These are phyloP conservation scores for Macaca mulatta DNA, from an alignment of 2,113 vertebrate genomes.

Conservation along the genomic window DNA sequence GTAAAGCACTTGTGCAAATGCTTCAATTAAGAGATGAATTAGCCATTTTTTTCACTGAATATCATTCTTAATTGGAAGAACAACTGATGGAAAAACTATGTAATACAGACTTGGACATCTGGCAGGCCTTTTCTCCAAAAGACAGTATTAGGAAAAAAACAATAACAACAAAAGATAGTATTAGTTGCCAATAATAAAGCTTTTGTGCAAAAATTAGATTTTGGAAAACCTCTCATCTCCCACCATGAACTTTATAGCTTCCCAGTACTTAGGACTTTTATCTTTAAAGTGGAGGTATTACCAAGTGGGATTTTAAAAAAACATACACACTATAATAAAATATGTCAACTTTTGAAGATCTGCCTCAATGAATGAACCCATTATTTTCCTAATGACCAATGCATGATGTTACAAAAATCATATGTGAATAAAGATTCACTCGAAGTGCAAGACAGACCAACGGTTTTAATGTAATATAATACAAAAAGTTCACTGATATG, in stretches of 20 bases:
- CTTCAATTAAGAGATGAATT: background rate
- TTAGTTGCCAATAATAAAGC: background rate
- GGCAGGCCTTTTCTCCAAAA: background rate
- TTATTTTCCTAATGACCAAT: conserved; percentile 11
- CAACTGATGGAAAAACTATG: background rate
- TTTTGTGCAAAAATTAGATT: background rate
- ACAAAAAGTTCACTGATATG: background rate
- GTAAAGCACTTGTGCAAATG: background rate
- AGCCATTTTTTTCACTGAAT: background rate
- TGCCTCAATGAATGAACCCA: background rate
- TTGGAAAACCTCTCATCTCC: background rate
- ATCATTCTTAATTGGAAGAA: conserved; percentile 7
- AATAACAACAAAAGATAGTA: background rate
- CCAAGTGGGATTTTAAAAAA: background rate
- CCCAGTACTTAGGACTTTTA: background rate
- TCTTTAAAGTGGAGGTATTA: background rate
- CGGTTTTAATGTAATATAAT: background rate
- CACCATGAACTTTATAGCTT: background rate
- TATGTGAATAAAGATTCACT: background rate
- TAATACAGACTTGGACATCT: background rate
- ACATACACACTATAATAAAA: background rate
- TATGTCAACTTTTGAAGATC: background rate
- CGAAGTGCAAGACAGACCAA: background rate
- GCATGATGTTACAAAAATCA: background rate
- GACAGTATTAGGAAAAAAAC: background rate